Evolutionary conservation across 2,888 invertebrate genomes (phyloP), one percentile per base, ranked within the genome.

Genomic region (Tribolium freemani): DNA sequence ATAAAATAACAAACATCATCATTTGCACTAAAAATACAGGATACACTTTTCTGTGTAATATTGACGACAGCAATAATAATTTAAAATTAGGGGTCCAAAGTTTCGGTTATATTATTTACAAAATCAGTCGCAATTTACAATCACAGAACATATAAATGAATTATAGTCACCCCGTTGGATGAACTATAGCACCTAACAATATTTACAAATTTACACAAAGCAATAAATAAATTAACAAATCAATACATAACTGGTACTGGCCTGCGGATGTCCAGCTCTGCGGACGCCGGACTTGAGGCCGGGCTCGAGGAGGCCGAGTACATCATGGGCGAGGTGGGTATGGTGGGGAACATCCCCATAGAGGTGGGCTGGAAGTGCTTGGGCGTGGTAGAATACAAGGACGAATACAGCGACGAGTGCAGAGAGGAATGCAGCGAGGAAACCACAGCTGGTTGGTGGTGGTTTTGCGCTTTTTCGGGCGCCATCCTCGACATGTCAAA

Each of bases 231-330:
- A n/a, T 57, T 26, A 6, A 60, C 38, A 5, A 57, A 44, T 21
- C 90, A 93, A 88, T 91, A 92, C 87, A 92, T 91, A 79, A 93
- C 92, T 71, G 93, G 90, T 44, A 93, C 92, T 0, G 93, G 92
- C 87, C 93, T 90, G 82, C 92, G 86, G 3, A 93, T 88, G 81
- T 91, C 87, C 75, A 86, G 73, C 72, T 87, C 86, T 38, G 82
- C 79, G 56, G 82, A 83, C 70, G 84, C 83, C 5, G 87, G 86
- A 79, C 86, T 87, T 38, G 86, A 85, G 3, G 85, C 84, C 0
- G 87, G 87, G 81, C 86, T 87, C 54, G 86, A 85, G n/a, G 86
- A 83, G 10, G 86, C 81, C 9, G 86, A 82, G 69, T 86, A 87
- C 81, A 86, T 83, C 81, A 85, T 81, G 38, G 87, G 87, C 0